Evolutionary conservation across 2,113 vertebrate species (phyloP).

Genomic region (Myotis lucifugus): DNA sequence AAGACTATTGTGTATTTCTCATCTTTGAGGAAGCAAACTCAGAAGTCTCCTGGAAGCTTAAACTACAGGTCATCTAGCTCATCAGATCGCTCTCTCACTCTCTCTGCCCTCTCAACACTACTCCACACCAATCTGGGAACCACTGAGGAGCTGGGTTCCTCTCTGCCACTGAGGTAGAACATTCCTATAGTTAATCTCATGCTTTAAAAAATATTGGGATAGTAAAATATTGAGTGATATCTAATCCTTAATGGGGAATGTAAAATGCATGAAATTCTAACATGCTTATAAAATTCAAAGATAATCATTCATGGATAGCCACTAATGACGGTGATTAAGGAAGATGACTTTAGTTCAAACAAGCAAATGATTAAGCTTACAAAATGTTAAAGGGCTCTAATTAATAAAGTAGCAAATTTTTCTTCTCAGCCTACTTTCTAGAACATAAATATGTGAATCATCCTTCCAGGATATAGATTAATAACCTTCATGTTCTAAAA

Average conservation of each 20-base stretch:
- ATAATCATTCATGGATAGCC: slow-evolving; percentile 62
- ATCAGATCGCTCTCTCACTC: background rate
- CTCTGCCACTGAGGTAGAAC: background rate
- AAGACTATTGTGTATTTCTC: background rate
- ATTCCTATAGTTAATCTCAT: background rate
- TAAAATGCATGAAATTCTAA: slow-evolving; percentile 66
- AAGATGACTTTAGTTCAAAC: slow-evolving; percentile 76
- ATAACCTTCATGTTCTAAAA: slow-evolving; percentile 49
- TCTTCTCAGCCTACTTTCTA: slow-evolving; percentile 58
- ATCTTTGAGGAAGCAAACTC: background rate
- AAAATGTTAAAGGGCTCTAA: slow-evolving; percentile 71
- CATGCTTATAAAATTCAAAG: slow-evolving; percentile 63
- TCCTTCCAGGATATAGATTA: slow-evolving; percentile 24
- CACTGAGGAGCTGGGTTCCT: background rate
- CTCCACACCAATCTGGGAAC: background rate
- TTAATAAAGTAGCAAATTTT: slow-evolving; percentile 69
- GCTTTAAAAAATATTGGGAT: background rate
- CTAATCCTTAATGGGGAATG: slow-evolving; percentile 53
- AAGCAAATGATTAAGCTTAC: slow-evolving; percentile 76
- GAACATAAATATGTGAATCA: slow-evolving; percentile 67
- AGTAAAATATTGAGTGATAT: slow-evolving; percentile 37
- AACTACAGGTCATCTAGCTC: background rate
- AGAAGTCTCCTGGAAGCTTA: background rate
- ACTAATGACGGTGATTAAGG: slow-evolving; percentile 72
- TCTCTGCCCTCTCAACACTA: background rate